phyloP scores from a whole-genome alignment of 2,888 invertebrate species.

The Shargacucullia verbasci region DNA sequence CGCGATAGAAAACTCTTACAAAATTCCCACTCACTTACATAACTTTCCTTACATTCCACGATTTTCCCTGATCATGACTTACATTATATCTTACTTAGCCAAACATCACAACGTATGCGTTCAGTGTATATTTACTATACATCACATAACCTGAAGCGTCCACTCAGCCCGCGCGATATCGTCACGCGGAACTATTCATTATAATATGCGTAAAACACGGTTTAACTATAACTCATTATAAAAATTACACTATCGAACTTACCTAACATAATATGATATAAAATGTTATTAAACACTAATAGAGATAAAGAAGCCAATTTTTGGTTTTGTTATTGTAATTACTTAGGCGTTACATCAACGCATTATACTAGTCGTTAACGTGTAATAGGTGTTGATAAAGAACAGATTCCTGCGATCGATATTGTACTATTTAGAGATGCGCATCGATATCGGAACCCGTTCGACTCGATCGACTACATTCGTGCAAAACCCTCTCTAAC shows the following conservation, averaged over 20 bases:
- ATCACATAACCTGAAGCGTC: conserved; percentile 40
- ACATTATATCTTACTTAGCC: conserved; percentile 82
- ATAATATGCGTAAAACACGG: conserved; percentile 55
- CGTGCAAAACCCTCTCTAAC: conserved; percentile 40
- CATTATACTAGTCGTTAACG: conserved; percentile 66
- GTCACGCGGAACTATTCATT: conserved; percentile 40
- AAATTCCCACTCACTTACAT: conserved; percentile 62
- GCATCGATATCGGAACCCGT: conserved; percentile 29
- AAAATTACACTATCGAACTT: conserved; percentile 73
- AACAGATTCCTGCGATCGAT: conserved; percentile 50
- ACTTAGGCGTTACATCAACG: conserved; percentile 72
- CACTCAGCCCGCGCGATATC: conserved; percentile 26
- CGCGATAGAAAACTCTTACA: conserved; percentile 69
- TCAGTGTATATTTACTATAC: conserved; percentile 62
- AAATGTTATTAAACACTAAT: conserved; percentile 79
- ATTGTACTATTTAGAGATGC: conserved; percentile 43
- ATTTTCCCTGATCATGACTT: conserved; percentile 79
- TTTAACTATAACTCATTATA: conserved; percentile 60
- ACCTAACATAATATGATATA: conserved; percentile 82
- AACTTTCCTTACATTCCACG: conserved; percentile 57
- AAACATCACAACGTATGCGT: conserved; percentile 82
- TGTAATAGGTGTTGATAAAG: conserved; percentile 44
- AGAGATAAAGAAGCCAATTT: conserved; percentile 85
- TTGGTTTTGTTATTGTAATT: conserved; percentile 80
- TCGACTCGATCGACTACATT: conserved; percentile 40